Evolutionary conservation across 2,113 vertebrate genomes (phyloP).

Genomic region (Chloropsis cyanopogon): DNA sequence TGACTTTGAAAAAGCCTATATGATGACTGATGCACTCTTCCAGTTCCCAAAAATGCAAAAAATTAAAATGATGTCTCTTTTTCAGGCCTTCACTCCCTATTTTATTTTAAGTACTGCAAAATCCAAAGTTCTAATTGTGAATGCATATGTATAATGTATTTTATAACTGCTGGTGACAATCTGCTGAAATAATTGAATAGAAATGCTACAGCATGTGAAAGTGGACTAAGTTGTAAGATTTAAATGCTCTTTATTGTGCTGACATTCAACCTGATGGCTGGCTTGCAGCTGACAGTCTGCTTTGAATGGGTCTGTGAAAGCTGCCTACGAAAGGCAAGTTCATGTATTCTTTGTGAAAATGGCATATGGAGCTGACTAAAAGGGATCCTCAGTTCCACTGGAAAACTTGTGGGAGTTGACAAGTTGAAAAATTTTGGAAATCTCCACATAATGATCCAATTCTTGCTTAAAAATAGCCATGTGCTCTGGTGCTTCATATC

Average conservation of each 20-base stretch:
- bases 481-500: not conserved
- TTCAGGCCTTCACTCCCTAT: not conserved
- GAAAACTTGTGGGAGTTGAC: conserved; percentile 60
- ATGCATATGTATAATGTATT: not conserved
- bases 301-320: conserved; percentile 50
- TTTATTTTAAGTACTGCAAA: not conserved
- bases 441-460: conserved; percentile 43
- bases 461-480: conserved; percentile 31
- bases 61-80: not conserved
- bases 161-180: not conserved
- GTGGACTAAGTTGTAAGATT: not conserved
- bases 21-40: not conserved
- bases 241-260: conserved; percentile 30
- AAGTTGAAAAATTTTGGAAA: conserved; percentile 45
- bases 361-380: conserved; percentile 59
- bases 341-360: conserved; percentile 25
- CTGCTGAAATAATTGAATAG: not conserved
- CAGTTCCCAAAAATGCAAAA: not conserved
- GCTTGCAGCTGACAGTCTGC: conserved; percentile 38
- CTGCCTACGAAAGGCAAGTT: conserved; percentile 45
- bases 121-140: not conserved
- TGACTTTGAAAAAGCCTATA: not conserved
- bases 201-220: not conserved
- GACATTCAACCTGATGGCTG: conserved; percentile 36
- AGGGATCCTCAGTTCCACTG: conserved; percentile 45